These are phyloP conservation scores for Trisateles emortualis DNA, from an alignment of 2,888 invertebrate genomes.

Conservation along the genomic window DNA sequence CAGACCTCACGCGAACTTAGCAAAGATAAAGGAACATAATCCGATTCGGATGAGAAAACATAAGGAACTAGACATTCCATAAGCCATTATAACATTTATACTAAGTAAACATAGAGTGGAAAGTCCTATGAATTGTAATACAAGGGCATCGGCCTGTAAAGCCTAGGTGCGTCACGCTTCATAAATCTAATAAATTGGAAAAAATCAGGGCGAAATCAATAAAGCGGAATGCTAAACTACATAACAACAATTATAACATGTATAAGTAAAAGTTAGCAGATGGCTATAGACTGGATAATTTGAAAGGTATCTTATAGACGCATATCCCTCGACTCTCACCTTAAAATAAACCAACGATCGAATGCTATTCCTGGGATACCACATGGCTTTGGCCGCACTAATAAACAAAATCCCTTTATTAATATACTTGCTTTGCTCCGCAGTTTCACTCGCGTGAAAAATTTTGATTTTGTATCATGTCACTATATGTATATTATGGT, in stretches of 20 bases:
- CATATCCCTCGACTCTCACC: not conserved
- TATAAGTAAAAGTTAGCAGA: not conserved
- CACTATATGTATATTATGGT: too few species aligned
- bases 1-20: slow-evolving; percentile 37
- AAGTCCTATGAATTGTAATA: not conserved
- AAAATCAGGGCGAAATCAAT: slow-evolving; percentile 46
- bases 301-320: not conserved
- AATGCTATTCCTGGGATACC: slow-evolving; percentile 11
- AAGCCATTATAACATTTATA: not conserved
- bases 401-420: slow-evolving; percentile 3
- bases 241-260: not conserved
- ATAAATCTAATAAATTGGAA: slow-evolving; percentile 26
- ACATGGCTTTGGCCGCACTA: slow-evolving; percentile 11
- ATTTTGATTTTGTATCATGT: too few species aligned
- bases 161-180: slow-evolving; percentile 46
- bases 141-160: slow-evolving; percentile 66
- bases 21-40: slow-evolving; percentile 45
- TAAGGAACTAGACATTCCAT: slow-evolving; percentile 60
- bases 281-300: not conserved
- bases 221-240: not conserved
- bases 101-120: slow-evolving; percentile 39
- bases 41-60: slow-evolving; percentile 60
- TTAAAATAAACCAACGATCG: slow-evolving; percentile 8
- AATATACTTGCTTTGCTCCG: too few species aligned
- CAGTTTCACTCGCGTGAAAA: too few species aligned